These are phyloP conservation scores for Anomalospiza imberbis DNA, from an alignment of 2,797 vertebrate species.

Conservation along the genomic window DNA sequence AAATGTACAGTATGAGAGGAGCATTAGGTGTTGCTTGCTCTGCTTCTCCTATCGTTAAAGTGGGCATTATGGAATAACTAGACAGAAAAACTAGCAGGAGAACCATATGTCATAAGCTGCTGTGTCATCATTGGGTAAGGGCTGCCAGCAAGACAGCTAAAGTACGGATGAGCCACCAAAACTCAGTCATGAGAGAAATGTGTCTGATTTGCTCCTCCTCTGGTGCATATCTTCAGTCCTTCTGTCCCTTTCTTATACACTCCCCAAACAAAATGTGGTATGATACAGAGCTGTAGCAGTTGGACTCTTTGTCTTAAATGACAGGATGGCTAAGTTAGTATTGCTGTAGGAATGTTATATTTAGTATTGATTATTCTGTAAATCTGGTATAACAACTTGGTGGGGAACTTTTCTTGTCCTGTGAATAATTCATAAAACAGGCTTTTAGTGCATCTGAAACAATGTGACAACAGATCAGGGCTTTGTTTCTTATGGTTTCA, in stretches of 20 bases:
- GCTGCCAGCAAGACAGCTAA: background rate
- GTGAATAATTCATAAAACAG: background rate
- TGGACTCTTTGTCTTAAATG: background rate
- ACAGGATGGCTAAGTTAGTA: background rate
- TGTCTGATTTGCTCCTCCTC: background rate
- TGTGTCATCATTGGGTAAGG: background rate
- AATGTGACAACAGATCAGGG: background rate
- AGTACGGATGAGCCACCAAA: background rate
- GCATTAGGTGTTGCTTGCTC: background rate
- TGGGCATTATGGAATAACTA: background rate
- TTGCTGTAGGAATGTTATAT: background rate
- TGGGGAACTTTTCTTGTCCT: background rate
- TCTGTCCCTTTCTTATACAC: background rate
- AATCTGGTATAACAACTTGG: background rate
- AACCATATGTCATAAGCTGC: background rate
- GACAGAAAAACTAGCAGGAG: background rate
- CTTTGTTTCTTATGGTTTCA: background rate
- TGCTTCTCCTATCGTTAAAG: background rate
- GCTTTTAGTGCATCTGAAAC: background rate
- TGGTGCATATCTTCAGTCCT: background rate
- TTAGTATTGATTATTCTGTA: background rate
- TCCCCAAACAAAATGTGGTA: background rate
- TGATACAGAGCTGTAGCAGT: background rate
- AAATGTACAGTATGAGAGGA: background rate
- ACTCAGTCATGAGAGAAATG: background rate